Conservation (phyloP, 2,888 invertebrate genomes). For the Sarcophaga carnaria region DNA sequence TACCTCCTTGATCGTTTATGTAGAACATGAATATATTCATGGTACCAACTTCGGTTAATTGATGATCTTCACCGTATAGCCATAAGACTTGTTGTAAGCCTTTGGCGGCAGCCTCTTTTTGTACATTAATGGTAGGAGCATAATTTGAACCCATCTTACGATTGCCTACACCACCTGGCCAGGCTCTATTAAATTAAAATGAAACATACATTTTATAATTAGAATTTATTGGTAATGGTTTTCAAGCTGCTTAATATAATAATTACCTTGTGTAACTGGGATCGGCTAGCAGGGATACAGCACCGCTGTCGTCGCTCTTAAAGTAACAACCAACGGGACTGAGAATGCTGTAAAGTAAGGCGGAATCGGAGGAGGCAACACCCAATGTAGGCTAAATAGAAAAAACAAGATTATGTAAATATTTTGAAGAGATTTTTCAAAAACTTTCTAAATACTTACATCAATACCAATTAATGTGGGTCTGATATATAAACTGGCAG, state of each 20-base stretch:
- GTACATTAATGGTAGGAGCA: conserved; percentile 92
- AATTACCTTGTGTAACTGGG: conserved; percentile 87
- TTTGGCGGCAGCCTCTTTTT: conserved; percentile 88
- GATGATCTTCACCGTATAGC: conserved; percentile 96
- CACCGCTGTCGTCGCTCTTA: conserved; percentile 85
- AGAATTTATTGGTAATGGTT: background rate
- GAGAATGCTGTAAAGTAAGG: conserved; percentile 94
- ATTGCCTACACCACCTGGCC: conserved; percentile 97
- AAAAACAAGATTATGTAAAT: conserved; percentile 43
- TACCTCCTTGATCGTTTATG: conserved; percentile 95
- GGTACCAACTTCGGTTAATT: conserved; percentile 98
- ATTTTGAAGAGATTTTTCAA: background rate
- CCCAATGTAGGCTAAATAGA: conserved; percentile 92
- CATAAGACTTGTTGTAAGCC: conserved; percentile 97
- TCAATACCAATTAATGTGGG: conserved; percentile 98
- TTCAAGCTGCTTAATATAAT: background rate
- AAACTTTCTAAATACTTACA: conserved; percentile 85
- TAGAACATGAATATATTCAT: conserved; percentile 98
- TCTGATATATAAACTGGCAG: conserved; percentile 96
- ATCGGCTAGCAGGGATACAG: conserved; percentile 95
- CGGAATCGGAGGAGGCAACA: conserved; percentile 92
- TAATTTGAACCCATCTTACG: conserved; percentile 98
- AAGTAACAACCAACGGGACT: conserved; percentile 98
- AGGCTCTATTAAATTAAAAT: conserved; percentile 83
- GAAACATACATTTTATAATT: background rate